Evolutionary conservation across 2,888 invertebrate genomes (phyloP), one percentile per base, ranked within the genome.

Genomic region (Muschampia plurimacula): DNA sequence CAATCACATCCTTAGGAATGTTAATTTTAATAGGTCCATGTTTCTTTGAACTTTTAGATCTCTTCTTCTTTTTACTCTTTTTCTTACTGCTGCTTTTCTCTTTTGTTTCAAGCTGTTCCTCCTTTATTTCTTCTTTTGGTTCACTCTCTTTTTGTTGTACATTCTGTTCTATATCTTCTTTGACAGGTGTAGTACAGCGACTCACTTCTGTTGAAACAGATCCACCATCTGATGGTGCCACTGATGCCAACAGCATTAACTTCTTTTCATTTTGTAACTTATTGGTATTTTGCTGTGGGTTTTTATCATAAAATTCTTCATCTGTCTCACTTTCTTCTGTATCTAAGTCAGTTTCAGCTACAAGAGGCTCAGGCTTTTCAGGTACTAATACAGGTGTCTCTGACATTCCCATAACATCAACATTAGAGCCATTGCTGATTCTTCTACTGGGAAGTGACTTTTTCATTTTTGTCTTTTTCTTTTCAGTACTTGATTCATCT

Each of bases 291-390:
- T 95, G 95, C 80, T 97, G 97, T 0, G 98, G 98, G 87, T 97
- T 96, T 81, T 97, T 96, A 84, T 98, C 98, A 84, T 98, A 98
- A 87, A 98, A 98, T 79, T 98, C 98, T 90, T 98, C 98, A 86
- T 98, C 98, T 0, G 97, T 97, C 77, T 97, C 97, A 66, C 97
- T 97, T 87, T 98, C 97, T 15, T 97, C 96, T 0, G 98, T 98
- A 79, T 98, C 97, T 67, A 98, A 94, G 89, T 98, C 98, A 0
- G 97, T 97, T 89, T 98, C 98, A 49, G 96, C 95, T 75, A 97
- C 96, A 0, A 96, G 91, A 1, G 95, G 95, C 79, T 97, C 96
- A 0, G 91, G 84, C 79, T 94, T 92, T 80, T 94, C 93, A 49
- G 93, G 92, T 28, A 94, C 84, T 74, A 94, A 82, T 77, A 91